phyloP scores from a whole-genome alignment of 2,113 vertebrate genomes.

The Aspiorhynchus laticeps region DNA sequence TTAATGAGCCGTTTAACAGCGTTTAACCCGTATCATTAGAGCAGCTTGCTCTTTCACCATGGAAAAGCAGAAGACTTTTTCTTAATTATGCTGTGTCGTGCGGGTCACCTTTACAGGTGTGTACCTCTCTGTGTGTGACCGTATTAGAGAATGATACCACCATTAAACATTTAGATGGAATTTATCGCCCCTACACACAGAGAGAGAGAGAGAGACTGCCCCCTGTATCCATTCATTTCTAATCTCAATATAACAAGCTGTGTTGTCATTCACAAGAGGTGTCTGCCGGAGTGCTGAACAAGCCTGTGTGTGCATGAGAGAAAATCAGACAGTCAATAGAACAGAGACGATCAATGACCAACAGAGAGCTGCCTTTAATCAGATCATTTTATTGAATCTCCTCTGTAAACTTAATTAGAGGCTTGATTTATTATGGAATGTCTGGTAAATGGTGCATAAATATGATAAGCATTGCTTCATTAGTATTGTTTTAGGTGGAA shows the following conservation, averaged over 20 bases:
- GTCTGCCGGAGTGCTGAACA: constrained; percentile 25
- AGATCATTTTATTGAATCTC: neutral
- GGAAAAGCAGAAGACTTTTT: constrained; percentile 76
- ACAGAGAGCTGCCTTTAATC: neutral
- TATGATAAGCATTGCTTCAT: neutral
- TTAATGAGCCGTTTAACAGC: constrained; percentile 83
- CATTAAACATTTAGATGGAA: constrained; percentile 78
- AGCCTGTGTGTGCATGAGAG: constrained; percentile 31
- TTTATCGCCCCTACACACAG: constrained; percentile 27
- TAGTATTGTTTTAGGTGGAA: neutral
- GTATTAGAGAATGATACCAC: constrained; percentile 78
- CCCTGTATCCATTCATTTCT: constrained; percentile 76
- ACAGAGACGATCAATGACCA: constrained; percentile 7
- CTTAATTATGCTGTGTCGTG: constrained; percentile 78
- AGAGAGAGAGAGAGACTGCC: constrained; percentile 18
- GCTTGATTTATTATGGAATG: neutral
- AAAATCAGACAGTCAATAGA: neutral
- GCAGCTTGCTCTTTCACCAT: constrained; percentile 77
- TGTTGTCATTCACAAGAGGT: constrained; percentile 78
- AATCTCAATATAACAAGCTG: constrained; percentile 78
- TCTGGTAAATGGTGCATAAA: neutral
- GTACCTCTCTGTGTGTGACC: constrained; percentile 72
- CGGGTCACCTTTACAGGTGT: constrained; percentile 76
- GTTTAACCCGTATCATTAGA: constrained; percentile 82
- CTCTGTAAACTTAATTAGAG: neutral